Conservation (phyloP, 2,797 vertebrate species). For the Falco rusticolus region DNA sequence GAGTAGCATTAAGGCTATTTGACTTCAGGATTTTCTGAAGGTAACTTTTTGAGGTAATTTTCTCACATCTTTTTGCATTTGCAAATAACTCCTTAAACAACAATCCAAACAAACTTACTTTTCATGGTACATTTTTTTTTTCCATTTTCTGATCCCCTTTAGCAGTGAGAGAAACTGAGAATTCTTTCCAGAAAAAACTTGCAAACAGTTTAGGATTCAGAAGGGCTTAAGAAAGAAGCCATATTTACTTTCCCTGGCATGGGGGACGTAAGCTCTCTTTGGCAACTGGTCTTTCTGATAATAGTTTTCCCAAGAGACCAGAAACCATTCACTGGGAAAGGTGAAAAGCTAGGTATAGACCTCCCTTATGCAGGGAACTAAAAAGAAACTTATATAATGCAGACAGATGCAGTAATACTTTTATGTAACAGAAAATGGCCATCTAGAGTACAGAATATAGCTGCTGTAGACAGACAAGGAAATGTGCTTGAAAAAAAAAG, state of each 20-base stretch:
- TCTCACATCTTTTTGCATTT: slow-evolving; percentile 54
- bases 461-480: background rate
- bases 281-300: background rate
- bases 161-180: background rate
- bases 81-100: slow-evolving; percentile 20
- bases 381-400: background rate
- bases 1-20: slow-evolving; percentile 68
- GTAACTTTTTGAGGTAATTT: slow-evolving; percentile 29
- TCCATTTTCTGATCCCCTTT: background rate
- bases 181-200: background rate
- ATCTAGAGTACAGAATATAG: background rate
- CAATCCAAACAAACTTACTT: slow-evolving; percentile 24
- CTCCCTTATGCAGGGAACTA: background rate
- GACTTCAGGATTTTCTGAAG: slow-evolving; percentile 74
- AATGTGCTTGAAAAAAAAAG: background rate
- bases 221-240: background rate
- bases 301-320: background rate
- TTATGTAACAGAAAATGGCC: background rate
- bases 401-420: background rate
- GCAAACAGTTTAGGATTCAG: background rate
- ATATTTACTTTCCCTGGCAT: slow-evolving; percentile 1
- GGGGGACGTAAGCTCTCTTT: background rate
- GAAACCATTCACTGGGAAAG: background rate
- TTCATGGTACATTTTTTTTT: background rate
- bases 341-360: background rate